phyloP scores from a whole-genome alignment of 2,113 vertebrate genomes.

The Grammomys dolichurus region DNA sequence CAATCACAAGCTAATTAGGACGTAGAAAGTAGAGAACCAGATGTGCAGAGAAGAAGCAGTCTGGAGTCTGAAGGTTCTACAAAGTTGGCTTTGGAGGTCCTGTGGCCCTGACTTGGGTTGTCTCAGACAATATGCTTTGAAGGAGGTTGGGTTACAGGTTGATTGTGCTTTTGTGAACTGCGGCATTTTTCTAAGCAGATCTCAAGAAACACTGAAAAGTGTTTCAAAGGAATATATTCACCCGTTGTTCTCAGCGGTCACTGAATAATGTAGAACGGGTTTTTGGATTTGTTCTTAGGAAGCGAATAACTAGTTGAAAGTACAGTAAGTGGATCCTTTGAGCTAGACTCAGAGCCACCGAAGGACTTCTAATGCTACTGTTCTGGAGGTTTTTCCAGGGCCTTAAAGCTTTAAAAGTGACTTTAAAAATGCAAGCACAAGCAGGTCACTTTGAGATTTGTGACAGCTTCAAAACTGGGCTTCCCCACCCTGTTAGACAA shows the following conservation, averaged over 20 bases:
- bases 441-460: background rate
- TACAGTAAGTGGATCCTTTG: background rate
- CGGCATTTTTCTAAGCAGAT: conserved; percentile 85
- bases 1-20: background rate
- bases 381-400: conserved; percentile 64
- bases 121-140: conserved; percentile 86
- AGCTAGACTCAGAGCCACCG: background rate
- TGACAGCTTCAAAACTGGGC: background rate
- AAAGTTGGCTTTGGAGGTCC: conserved; percentile 31
- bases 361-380: conserved; percentile 22
- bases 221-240: conserved; percentile 87
- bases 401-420: conserved; percentile 57
- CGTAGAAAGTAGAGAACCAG: accelerated
- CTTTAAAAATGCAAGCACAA: conserved; percentile 62
- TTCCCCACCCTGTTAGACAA: background rate
- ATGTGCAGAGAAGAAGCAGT: background rate
- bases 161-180: conserved; percentile 88
- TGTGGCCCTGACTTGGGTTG: conserved; percentile 78
- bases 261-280: conserved; percentile 85
- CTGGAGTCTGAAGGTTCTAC: background rate
- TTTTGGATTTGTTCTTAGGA: conserved; percentile 85
- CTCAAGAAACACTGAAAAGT: conserved; percentile 85
- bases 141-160: conserved; percentile 88
- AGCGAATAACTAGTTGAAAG: conserved; percentile 58
- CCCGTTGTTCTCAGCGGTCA: conserved; percentile 86